phyloP scores from a whole-genome alignment of 2,888 invertebrate species.

The Agrilus biguttatus region DNA sequence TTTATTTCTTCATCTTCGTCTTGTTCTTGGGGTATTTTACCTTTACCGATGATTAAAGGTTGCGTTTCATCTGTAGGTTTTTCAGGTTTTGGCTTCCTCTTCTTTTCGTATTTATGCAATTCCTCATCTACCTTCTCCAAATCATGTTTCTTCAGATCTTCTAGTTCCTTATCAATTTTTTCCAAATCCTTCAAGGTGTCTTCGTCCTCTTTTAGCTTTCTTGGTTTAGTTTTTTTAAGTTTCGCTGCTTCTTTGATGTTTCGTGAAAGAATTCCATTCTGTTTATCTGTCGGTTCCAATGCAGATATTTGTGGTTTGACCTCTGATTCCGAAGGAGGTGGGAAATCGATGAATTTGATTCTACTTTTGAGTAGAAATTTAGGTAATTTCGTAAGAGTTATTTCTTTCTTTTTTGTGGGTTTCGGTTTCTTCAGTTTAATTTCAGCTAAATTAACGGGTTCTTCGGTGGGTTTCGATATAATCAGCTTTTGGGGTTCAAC shows the following conservation, averaged over 20 bases:
- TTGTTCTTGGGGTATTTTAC: slow-evolving; percentile 23
- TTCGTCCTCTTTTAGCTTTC: slow-evolving; percentile 21
- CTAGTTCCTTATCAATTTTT: slow-evolving; percentile 21
- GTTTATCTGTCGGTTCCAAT: slow-evolving; percentile 21
- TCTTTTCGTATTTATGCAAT: background rate
- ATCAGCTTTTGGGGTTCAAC: slow-evolving; percentile 45
- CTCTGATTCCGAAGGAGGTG: slow-evolving; percentile 22
- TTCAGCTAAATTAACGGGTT: slow-evolving; percentile 44
- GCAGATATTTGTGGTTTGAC: slow-evolving; percentile 21
- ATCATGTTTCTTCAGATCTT: slow-evolving; percentile 34
- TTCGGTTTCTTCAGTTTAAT: slow-evolving; percentile 44
- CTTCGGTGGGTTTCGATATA: slow-evolving; percentile 37
- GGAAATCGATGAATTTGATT: slow-evolving; percentile 39
- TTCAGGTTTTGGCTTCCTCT: slow-evolving; percentile 16
- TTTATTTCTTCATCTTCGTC: slow-evolving; percentile 20
- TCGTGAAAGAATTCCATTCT: slow-evolving; percentile 33
- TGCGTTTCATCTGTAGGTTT: slow-evolving; percentile 21
- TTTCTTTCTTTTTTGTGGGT: slow-evolving; percentile 19
- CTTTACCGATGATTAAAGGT: slow-evolving; percentile 24
- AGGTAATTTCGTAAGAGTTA: slow-evolving; percentile 33
- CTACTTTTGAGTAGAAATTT: slow-evolving; percentile 57
- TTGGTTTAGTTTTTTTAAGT: slow-evolving; percentile 23
- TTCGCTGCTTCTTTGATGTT: slow-evolving; percentile 35
- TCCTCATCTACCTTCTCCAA: slow-evolving; percentile 30
- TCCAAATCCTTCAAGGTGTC: slow-evolving; percentile 19